phyloP scores from a whole-genome alignment of 1,140 invertebrate genomes.

The Micrasema longulum region DNA sequence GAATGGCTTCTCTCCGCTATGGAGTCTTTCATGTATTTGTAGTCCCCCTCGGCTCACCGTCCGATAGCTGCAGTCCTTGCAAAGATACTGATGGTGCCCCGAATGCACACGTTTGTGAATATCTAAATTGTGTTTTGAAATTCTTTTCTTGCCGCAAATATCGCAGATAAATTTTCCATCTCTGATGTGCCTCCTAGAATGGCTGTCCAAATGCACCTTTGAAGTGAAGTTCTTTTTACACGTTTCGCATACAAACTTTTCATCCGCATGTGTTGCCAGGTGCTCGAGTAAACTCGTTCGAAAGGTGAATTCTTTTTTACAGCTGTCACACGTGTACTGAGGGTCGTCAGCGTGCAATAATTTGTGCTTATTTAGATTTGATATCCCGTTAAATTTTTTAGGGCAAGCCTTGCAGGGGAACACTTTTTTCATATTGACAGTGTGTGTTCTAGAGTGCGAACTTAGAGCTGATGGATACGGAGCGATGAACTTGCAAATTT shows the following conservation, averaged over 20 bases:
- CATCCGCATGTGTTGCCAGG: slow-evolving; percentile 56
- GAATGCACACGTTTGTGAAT: slow-evolving; percentile 26
- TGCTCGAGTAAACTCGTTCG: slow-evolving; percentile 56
- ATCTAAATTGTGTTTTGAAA: slow-evolving; percentile 22
- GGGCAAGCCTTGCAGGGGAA: slow-evolving; percentile 6
- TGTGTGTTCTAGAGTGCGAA: slow-evolving; percentile 13
- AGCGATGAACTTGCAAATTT: slow-evolving; percentile 21
- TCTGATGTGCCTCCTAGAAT: slow-evolving; percentile 9
- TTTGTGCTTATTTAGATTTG: slow-evolving; percentile 25
- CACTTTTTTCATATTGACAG: background rate
- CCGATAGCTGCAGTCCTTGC: slow-evolving; percentile 32
- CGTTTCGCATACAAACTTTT: slow-evolving; percentile 14
- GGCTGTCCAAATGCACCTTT: slow-evolving; percentile 8
- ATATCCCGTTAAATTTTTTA: slow-evolving; percentile 11
- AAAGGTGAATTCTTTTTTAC: slow-evolving; percentile 10
- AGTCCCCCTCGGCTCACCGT: slow-evolving; percentile 28
- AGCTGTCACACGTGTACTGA: slow-evolving; percentile 11
- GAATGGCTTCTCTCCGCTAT: slow-evolving; percentile 42
- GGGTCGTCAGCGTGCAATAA: slow-evolving; percentile 10
- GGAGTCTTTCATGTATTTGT: slow-evolving; percentile 19
- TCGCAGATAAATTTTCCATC: slow-evolving; percentile 25
- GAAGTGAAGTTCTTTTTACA: slow-evolving; percentile 19
- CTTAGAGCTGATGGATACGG: slow-evolving; percentile 19
- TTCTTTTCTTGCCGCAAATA: slow-evolving; percentile 10
- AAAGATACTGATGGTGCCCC: slow-evolving; percentile 25